Base-by-base conservation (phyloP, 30 jellyfish, hydroid and myxozoan genomes). In the Rhopilema esculentum region DNA sequence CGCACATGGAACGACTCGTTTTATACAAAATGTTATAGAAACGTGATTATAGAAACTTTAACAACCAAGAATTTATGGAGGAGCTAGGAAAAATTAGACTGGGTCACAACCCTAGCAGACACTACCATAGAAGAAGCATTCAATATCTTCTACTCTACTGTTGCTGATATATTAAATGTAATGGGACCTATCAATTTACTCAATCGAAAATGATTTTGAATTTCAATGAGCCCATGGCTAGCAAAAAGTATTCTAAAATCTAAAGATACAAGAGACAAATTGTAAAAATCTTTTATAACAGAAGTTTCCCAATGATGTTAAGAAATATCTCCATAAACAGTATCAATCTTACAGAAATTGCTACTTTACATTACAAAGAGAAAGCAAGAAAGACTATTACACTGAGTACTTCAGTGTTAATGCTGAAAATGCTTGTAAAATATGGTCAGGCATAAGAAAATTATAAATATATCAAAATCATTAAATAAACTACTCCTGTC, bases 31-130 rank as follows among this genome's bases (percentile, higher is more conserved):
- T 19, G 7, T 8, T 7, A 19, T 8, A 64, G 74, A 8, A 64
- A 20, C 21, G 74, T 8, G 74, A 64, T n/a, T 64, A 64, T 64
- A 64, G 74, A 64, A 16, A 64, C 24, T 64, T 64, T 30, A 64
- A 64, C 24, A 64, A 64, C 74, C 18, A n/a, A 64, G 74, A 64
- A 64, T 64, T 64, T 8, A 8, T 64, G 25, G 74, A 64, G 74
- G 74, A 64, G 24, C 15, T 64, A 64, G 74, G 74, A n/a, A 64
- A 16, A 64, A 64, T n/a, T n/a, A n/a, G n/a, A n/a, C n/a, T 51
- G 66, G 66, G 66, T 51, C 66, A 51, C 15, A 51, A 51, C 66
- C 15, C 66, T 51, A 51, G 66, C 66, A 51, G 66, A 19, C 66
- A 51, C 66, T 51, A 51, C 16, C 66, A 19, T 19, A 9, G 66